phyloP scores from a whole-genome alignment of 64 coral and sea anemone genomes.

The Trachythela sp. region DNA sequence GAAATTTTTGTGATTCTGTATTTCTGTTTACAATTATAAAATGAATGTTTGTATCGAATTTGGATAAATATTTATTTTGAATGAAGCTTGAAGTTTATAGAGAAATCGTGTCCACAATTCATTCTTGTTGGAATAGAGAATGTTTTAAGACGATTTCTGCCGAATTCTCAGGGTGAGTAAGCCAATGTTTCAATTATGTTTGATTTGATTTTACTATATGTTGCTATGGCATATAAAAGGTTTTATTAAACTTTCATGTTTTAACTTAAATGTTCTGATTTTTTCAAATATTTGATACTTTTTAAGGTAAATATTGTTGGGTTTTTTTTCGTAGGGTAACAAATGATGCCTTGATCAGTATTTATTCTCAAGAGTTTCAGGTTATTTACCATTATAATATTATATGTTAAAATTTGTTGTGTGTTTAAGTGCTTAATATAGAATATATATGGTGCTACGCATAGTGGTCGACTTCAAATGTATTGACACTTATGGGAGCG shows the following conservation, averaged over 20 bases:
- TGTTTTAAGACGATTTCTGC: constrained; percentile 69
- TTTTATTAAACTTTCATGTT: background rate
- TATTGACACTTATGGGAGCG: too few relatives aligned
- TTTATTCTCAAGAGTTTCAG: constrained; percentile 97
- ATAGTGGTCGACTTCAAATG: too few relatives aligned
- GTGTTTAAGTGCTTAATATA: background rate
- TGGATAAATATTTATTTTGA: background rate
- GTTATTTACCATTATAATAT: constrained; percentile 33
- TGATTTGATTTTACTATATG: too few relatives aligned
- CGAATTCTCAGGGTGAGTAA: constrained; percentile 67
- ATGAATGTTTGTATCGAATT: too few relatives aligned
- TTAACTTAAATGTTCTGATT: background rate
- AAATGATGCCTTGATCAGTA: constrained; percentile 85
- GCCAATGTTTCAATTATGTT: too few relatives aligned
- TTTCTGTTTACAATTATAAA: too few relatives aligned
- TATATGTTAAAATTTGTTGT: background rate
- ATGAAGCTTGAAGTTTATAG: constrained; percentile 95
- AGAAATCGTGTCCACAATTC: constrained; percentile 74
- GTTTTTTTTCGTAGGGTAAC: constrained; percentile 65
- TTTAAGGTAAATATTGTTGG: too few relatives aligned
- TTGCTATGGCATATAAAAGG: background rate
- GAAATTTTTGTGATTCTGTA: background rate
- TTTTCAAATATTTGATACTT: background rate
- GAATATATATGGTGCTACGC: background rate
- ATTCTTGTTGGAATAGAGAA: constrained; percentile 75